phyloP scores from a whole-genome alignment of 2,113 vertebrate genomes.

The Arizona elegans region DNA sequence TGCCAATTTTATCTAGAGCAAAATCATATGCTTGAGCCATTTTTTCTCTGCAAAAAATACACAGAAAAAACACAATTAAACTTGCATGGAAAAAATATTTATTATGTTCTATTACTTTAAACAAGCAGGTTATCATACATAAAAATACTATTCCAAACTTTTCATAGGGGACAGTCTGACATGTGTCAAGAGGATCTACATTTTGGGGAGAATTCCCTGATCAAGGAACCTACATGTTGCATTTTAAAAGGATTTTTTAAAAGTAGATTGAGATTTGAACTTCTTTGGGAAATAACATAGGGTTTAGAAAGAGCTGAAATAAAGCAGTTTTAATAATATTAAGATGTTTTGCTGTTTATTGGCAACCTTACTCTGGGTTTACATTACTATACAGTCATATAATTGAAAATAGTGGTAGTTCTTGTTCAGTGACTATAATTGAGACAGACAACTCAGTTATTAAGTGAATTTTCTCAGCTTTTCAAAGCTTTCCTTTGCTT shows the following conservation, averaged over 20 bases:
- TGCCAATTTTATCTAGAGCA: slow-evolving; percentile 99
- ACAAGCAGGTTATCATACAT: background rate
- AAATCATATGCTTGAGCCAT: slow-evolving; percentile 99
- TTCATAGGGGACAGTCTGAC: background rate
- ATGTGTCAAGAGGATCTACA: background rate
- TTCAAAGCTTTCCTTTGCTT: background rate
- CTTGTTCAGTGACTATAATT: background rate
- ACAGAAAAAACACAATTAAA: slow-evolving; percentile 48
- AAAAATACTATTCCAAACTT: background rate
- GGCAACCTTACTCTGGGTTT: background rate
- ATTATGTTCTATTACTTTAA: background rate
- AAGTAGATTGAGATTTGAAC: background rate
- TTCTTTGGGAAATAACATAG: background rate
- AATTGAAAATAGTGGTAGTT: background rate
- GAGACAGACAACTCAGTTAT: background rate
- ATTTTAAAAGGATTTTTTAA: background rate
- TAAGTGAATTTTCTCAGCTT: background rate
- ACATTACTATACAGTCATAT: background rate
- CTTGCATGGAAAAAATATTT: slow-evolving; percentile 17
- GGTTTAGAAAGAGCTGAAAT: background rate
- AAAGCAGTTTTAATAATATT: background rate
- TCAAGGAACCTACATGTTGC: background rate
- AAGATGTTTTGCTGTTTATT: background rate
- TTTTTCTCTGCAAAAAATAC: slow-evolving; percentile 85
- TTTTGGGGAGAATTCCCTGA: background rate